Base-by-base conservation (phyloP, 2,113 vertebrate species). In the Melanostigma gelatinosum region DNA sequence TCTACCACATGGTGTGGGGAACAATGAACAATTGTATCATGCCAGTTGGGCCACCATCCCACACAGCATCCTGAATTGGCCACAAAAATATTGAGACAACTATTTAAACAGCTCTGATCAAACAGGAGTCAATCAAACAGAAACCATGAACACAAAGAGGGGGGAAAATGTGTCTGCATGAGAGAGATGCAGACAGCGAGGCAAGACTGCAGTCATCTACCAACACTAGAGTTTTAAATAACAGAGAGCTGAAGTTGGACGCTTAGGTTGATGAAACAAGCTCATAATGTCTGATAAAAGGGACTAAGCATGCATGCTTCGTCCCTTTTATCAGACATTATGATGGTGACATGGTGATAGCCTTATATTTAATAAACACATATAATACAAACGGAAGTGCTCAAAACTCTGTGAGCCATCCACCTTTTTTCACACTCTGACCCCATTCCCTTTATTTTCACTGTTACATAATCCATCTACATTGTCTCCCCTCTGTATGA, bases 11-110 rank as follows among this genome's bases (percentile, higher is more conserved):
- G 70, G 55, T 29, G 77, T 34, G 52, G 22, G 18, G 38, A 36
- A 71, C 42, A 69, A 68, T 58, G 68, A 86, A 72, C 55, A 79
- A 78, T 85, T 62, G 72, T 54, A 80, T 60, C 82, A 87, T 75
- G 75, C 77, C 81, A 72, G 29, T 79, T 75, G 50, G 15, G 50
- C 61, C 63, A 63, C 80, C 87, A 85, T 87, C 81, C 52, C 27
- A 67, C 18, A 70, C 18, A 40, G 75, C 66, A 87, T 88, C 80
- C 82, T 86, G 67, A 84, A 78, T 70, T 67, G 74, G 32, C 29
- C 52, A 61, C 57, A 81, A 72, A 89, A 89, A 93, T 88, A 91
- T 85, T 91, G 75, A 85, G 85, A 84, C 76, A 86, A 79, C 77
- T 91, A 87, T 83, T 84, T 87, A 88, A 85, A 92, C 77, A 88